Percentiles rank a stretch among this genome's conserved stretches.
Conservation (phyloP, 2,113 vertebrate genomes). For the Mus spicilegus region DNA sequence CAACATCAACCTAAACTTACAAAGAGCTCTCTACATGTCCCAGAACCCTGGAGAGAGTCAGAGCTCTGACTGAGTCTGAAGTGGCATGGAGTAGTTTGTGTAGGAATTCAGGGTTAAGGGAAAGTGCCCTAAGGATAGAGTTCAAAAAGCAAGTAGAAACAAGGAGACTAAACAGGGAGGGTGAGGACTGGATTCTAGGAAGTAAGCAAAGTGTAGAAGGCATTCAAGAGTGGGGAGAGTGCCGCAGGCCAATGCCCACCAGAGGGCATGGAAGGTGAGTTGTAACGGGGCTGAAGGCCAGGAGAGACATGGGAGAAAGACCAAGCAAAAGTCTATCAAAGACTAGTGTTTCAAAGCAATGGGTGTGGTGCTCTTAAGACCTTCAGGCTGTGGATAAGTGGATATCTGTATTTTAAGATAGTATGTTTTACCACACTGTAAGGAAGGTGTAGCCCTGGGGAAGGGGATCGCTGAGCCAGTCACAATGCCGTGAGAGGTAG, state of each 20-base stretch:
- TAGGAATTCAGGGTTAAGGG: not conserved
- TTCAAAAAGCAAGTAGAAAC: not conserved
- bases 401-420: not conserved
- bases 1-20: not conserved
- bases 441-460: not conserved
- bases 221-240: not conserved
- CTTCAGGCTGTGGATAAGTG: not conserved
- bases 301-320: not conserved
- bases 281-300: not conserved
- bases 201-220: not conserved
- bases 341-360: not conserved
- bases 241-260: rapidly evolving
- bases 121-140: rapidly evolving
- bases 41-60: not conserved
- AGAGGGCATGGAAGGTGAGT: not conserved
- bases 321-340: not conserved
- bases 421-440: not conserved
- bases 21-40: not conserved
- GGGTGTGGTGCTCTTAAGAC: not conserved
- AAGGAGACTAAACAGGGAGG: not conserved
- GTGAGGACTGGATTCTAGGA: not conserved
- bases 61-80: not conserved
- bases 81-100: not conserved
- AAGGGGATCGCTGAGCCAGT: not conserved
- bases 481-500: not conserved